Evolutionary conservation across 1,140 invertebrate genomes (phyloP), one percentile per base, ranked within the genome.

Genomic region (Triops longicaudatus): DNA sequence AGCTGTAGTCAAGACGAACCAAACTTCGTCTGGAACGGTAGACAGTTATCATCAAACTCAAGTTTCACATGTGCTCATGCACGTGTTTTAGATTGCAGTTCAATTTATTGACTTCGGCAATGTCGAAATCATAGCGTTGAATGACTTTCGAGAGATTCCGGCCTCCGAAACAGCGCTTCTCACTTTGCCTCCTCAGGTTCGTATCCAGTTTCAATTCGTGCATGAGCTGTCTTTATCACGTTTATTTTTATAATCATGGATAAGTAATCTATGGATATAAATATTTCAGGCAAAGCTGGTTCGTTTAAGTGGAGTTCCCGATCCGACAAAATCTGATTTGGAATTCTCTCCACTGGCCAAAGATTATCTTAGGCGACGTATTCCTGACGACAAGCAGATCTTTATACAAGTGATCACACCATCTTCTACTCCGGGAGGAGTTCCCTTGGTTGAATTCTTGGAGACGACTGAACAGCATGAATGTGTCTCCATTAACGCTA

Each of bases 81-180:
- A 14, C 50, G 6, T 63, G 14, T 17, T 63, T 63, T 22, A 63
- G 50, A 2, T 63, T 63, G 17, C 50, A 14, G 50, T 63, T 63
- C 50, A 63, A 17, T 63, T 63, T 63, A 17, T 63, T 63, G 50
- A 63, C n/a, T 63, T n/a, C 22, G 50, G 50, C n/a, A 63, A 63
- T 63, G 50, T 63, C 14, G 50, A 63, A 22, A 63, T 63, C 17
- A 14, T 63, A 63, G 22, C 14, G 5, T 17, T 63, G 22, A 22
- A 22, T 9, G 50, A 22, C 14, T n/a, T 63, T 17, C 50, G 50
- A 17, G 50, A 63, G 22, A 63, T 63, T 63, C 50, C 50, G 17
- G 17, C 9, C 14, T n/a, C 50, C 6, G 50, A 63, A 63, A 63
- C 50, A 14, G 50, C 50, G 50, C 50, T 63, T 63, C 50, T 63